Percentiles rank a stretch among this genome's conserved stretches.
These are phyloP conservation scores for Copsychus sechellarum DNA, from an alignment of 2,113 vertebrate species.

Conservation along the genomic window DNA sequence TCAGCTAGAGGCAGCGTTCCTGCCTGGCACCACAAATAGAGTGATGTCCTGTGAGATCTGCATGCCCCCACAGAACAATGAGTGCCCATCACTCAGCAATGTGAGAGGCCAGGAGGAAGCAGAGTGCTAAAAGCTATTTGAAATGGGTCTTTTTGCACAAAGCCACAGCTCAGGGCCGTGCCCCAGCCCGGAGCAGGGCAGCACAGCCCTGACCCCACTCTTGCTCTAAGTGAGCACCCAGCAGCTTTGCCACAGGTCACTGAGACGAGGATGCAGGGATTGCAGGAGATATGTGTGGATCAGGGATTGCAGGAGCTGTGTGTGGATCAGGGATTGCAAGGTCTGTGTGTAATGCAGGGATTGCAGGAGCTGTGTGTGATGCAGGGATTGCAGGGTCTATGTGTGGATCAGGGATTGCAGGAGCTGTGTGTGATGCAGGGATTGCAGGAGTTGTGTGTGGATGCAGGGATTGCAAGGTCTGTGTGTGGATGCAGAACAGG, in stretches of 20 bases:
- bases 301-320: too few species aligned
- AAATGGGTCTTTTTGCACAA: neutral
- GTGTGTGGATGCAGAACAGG: neutral
- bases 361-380: neutral
- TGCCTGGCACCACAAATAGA: neutral
- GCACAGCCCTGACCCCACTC: neutral
- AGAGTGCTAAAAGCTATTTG: neutral
- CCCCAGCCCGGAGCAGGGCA: neutral
- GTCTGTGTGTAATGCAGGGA: neutral
- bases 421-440: neutral
- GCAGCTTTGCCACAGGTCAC: neutral
- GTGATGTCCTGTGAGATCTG: neutral
- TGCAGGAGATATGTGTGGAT: neutral
- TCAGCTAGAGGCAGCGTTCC: neutral
- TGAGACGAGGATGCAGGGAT: neutral
- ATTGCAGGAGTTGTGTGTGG: neutral
- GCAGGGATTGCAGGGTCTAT: neutral
- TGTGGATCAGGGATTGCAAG: neutral
- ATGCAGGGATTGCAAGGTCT: neutral
- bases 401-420: neutral
- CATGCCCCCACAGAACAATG: neutral
- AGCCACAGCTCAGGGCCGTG: accelerated
- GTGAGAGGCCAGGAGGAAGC: neutral
- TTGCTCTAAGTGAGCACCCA: neutral
- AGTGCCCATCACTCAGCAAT: accelerated